A percentile compares a stretch with the other conserved stretches of the same genome.
phyloP scores from a whole-genome alignment of 2,113 vertebrate genomes.

The Clarias macrocephalus region DNA sequence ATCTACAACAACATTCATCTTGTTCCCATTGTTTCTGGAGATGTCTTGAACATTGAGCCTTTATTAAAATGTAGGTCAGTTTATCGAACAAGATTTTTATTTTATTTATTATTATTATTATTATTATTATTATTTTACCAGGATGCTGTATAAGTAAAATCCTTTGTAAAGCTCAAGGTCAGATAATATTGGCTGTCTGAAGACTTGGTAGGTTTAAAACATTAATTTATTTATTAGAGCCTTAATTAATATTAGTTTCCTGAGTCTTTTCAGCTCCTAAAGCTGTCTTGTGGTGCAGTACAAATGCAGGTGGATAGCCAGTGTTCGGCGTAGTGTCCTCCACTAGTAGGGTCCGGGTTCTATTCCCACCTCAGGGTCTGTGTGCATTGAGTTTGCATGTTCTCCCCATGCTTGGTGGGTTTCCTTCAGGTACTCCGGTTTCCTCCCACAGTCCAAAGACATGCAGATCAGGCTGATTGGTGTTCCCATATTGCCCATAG shows the following conservation, averaged over 20 bases:
- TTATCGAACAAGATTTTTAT: neutral
- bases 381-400: too few relatives aligned
- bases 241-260: neutral
- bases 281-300: neutral
- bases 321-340: too few relatives aligned
- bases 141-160: neutral
- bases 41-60: neutral
- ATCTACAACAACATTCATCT: neutral
- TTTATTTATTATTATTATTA: too few relatives aligned
- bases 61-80: neutral
- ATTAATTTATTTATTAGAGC: neutral
- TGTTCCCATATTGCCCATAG: too few relatives aligned
- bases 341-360: too few relatives aligned
- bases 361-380: too few relatives aligned
- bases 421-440: too few relatives aligned
- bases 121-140: neutral
- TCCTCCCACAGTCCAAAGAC: too few relatives aligned
- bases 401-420: too few relatives aligned
- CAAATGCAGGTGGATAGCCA: neutral
- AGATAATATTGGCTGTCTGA: conserved; percentile 23
- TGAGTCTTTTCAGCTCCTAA: neutral
- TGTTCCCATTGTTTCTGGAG: neutral
- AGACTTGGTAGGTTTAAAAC: conserved; percentile 7
- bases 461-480: too few relatives aligned
- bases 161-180: conserved; percentile 41